Evolutionary conservation across 2,113 vertebrate genomes (phyloP).

Genomic region (Melanostigma gelatinosum): DNA sequence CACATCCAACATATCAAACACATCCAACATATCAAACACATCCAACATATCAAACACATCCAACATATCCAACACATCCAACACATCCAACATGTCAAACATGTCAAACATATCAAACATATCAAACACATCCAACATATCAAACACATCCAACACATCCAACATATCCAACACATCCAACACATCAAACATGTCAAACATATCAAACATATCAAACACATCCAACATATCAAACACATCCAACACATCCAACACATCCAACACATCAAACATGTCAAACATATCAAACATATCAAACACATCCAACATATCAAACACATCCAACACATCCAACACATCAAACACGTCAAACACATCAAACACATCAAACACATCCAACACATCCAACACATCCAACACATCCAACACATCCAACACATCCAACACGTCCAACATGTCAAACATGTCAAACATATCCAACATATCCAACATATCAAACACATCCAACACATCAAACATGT

Average conservation of each 20-base stretch:
- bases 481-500: slow-evolving; percentile 4
- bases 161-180: slow-evolving; percentile 5
- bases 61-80: slow-evolving; percentile 20
- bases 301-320: slow-evolving; percentile 8
- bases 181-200: background rate
- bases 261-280: too few species aligned
- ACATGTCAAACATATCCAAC: slow-evolving; percentile 9
- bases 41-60: background rate
- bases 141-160: slow-evolving; percentile 7
- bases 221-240: background rate
- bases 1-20: background rate
- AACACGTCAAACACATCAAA: too few species aligned
- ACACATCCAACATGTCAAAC: background rate
- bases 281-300: slow-evolving; percentile 4
- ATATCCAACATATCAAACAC: slow-evolving; percentile 9
- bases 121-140: slow-evolving; percentile 4
- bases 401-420: background rate
- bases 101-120: too few species aligned
- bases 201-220: slow-evolving; percentile 3
- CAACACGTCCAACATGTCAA: slow-evolving; percentile 15
- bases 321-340: background rate
- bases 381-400: background rate
- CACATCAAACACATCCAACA: slow-evolving; percentile 8
- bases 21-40: slow-evolving; percentile 8
- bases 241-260: slow-evolving; percentile 3